Evolutionary conservation across 2,113 vertebrate genomes (phyloP).

Genomic region (Taxidea taxus): DNA sequence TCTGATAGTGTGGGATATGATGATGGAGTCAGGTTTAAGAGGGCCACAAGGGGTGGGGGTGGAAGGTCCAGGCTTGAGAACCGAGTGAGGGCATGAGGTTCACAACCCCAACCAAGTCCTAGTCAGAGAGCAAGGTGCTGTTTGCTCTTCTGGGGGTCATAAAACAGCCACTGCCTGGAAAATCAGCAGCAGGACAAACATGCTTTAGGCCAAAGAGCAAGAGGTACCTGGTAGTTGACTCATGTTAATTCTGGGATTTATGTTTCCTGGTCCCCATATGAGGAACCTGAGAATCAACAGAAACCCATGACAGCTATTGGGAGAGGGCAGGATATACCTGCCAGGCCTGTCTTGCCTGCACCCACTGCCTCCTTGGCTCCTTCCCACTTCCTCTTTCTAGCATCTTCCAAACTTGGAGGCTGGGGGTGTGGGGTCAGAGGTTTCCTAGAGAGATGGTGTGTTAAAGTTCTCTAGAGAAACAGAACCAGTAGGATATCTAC

Average conservation of each 20-base stretch:
- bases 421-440: neutral
- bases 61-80: neutral
- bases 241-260: neutral
- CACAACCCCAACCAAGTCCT: no score
- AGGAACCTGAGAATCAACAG: neutral
- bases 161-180: neutral
- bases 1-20: neutral
- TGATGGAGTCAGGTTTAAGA: no score
- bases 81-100: neutral
- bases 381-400: neutral
- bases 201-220: rapidly evolving
- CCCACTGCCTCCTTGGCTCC: rapidly evolving
- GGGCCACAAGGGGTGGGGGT: neutral
- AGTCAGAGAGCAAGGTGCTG: neutral
- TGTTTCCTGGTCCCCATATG: neutral
- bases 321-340: neutral
- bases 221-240: neutral
- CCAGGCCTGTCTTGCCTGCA: neutral
- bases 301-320: rapidly evolving
- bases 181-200: no score
- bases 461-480: neutral
- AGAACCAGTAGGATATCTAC: neutral
- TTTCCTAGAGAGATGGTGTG: neutral
- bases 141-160: neutral
- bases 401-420: neutral